A percentile compares a stretch with the other conserved stretches of the same genome.
phyloP scores from a whole-genome alignment of 2,113 vertebrate genomes.

The Hyaena hyaena region DNA sequence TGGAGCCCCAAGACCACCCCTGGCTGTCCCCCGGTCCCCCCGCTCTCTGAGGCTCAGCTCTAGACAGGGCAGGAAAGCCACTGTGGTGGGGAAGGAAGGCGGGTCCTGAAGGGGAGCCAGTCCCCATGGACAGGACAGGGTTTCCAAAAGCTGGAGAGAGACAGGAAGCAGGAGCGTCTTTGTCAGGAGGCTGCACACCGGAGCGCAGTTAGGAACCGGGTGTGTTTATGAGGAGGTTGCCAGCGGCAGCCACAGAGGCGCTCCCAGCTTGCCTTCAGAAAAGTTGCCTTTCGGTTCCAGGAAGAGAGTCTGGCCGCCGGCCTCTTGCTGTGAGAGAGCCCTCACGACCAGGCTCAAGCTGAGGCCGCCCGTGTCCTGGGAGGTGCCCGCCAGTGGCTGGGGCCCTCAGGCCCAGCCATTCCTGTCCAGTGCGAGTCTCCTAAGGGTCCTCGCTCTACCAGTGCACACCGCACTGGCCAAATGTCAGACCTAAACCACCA shows the following conservation, averaged over 20 bases:
- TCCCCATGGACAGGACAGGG: too few species aligned
- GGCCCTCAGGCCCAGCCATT: neutral
- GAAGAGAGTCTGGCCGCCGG: rapidly evolving
- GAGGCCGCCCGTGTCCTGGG: neutral
- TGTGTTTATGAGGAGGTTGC: neutral
- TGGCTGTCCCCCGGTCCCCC: neutral
- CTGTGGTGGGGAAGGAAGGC: neutral
- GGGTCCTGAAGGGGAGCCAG: neutral
- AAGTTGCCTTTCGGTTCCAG: neutral
- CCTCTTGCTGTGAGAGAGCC: neutral
- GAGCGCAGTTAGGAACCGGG: too few species aligned
- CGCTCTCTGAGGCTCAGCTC: neutral
- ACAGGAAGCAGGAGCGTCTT: neutral
- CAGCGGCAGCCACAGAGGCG: neutral
- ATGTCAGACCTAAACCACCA: rapidly evolving
- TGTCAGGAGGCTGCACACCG: neutral
- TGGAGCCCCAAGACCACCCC: neutral
- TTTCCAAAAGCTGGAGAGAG: neutral
- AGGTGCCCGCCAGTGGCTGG: neutral
- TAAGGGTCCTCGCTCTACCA: neutral
- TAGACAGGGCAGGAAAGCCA: neutral
- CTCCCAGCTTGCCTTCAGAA: neutral
- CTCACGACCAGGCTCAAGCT: too few species aligned
- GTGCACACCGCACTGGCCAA: neutral
- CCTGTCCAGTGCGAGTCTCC: neutral